Conservation (phyloP, 2,797 vertebrate genomes). For the Sebastolobus altivelis region DNA sequence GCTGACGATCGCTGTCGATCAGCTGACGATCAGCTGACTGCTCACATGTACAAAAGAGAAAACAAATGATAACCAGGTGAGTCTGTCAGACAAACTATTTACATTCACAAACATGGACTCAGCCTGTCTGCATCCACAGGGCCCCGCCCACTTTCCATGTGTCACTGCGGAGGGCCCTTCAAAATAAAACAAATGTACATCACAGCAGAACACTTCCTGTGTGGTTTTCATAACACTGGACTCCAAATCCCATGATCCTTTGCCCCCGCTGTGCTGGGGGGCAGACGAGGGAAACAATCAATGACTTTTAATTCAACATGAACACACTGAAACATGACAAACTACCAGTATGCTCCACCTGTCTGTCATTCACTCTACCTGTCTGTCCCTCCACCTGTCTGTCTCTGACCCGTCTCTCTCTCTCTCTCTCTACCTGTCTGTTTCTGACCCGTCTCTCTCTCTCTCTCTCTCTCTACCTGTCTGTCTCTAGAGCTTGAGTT, state of each 20-base stretch:
- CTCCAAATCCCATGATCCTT: neutral
- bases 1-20: no score
- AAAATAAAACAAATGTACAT: constrained; percentile 36
- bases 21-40: neutral
- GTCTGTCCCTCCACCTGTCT: neutral
- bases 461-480: neutral
- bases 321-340: constrained; percentile 2
- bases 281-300: neutral
- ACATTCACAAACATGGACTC: constrained; percentile 68
- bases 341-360: constrained; percentile 68
- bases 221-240: neutral
- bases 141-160: constrained; percentile 28
- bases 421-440: neutral
- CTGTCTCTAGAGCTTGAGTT: constrained; percentile 48
- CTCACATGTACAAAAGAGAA: neutral
- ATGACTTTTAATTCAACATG: neutral
- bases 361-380: neutral
- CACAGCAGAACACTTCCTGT: constrained; percentile 35
- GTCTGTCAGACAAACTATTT: constrained; percentile 75
- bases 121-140: neutral
- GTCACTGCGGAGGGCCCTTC: constrained; percentile 26
- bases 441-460: no score
- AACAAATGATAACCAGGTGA: neutral
- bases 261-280: neutral
- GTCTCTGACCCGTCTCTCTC: neutral